Evolutionary conservation across 1,140 invertebrate species (phyloP), one percentile per base, ranked within the genome.

Genomic region (Parapsyche elsis): DNA sequence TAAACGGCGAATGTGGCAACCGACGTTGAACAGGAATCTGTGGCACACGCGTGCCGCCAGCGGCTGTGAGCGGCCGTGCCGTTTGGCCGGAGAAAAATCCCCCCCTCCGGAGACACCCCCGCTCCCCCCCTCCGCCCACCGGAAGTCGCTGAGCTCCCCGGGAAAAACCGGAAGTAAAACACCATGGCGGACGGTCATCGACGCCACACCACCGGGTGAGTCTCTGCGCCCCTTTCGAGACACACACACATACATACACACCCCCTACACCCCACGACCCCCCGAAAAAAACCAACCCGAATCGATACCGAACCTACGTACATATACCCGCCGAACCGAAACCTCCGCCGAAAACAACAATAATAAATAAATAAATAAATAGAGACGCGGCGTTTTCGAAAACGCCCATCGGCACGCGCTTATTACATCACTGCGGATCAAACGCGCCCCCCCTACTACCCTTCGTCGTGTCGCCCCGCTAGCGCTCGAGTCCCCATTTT

Each of bases 31-130:
- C 19, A 44, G 61, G 14, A 78, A 61, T 14, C 12, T 61, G 78
- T 77, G 30, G 67, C 79, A 83, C 82, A 83, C 82, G 82, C 82
- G 82, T 83, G 82, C 82, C 82, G 82, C 78, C 80, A 83, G 80
- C 80, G 82, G 82, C 78, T 70, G 80, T 76, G 82, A 57, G 73
- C 74, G 80, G 59, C 46, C 80, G 82, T 75, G 80, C 71, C 45
- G 76, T 71, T 61, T 73, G 79, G 73, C 49, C 61, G 67, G 10
- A 70, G 30, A 61, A 5, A 24, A n/a, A 19, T n/a, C 16, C 30
- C 44, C 64, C 1, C 70, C n/a, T n/a, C 49, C 61, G 67, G 10
- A 70, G 30, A 61, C 44, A 46, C 1, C 70, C 9, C 71, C 19
- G 0, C 30, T 23, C 76, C 61, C 5, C 30, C 7, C 49, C 46